These are phyloP conservation scores for Calephelis nemesis DNA, from an alignment of 1,140 invertebrate species.

Conservation along the genomic window DNA sequence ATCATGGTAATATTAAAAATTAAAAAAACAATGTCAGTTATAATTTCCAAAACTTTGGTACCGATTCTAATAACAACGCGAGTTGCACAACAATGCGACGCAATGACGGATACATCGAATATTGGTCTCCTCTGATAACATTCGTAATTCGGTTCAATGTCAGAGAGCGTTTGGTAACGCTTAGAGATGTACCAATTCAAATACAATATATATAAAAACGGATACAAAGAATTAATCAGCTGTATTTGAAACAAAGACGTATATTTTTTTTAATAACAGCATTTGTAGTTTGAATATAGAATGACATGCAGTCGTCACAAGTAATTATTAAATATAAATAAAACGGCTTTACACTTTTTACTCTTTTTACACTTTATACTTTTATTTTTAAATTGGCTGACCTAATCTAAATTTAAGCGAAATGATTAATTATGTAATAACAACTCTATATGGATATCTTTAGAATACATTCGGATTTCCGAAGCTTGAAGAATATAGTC, in stretches of 20 bases:
- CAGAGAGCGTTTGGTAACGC: conserved; percentile 63
- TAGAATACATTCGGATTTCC: too few relatives aligned
- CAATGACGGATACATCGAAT: conserved; percentile 51
- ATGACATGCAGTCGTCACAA: too few relatives aligned
- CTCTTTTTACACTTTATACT: too few relatives aligned
- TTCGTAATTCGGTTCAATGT: conserved; percentile 71
- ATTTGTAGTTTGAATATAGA: too few relatives aligned
- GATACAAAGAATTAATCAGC: conserved; percentile 2
- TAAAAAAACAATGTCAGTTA: not conserved
- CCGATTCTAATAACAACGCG: conserved; percentile 10
- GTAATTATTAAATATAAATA: too few relatives aligned
- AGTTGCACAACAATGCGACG: conserved; percentile 54
- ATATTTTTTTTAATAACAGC: not conserved
- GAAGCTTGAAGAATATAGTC: too few relatives aligned
- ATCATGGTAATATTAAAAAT: too few relatives aligned
- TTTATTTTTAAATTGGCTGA: too few relatives aligned
- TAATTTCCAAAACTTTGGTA: conserved; percentile 7
- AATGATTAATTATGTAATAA: too few relatives aligned
- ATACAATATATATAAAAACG: conserved; percentile 18
- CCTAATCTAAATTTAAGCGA: too few relatives aligned
- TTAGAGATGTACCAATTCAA: conserved; percentile 25
- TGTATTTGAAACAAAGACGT: not conserved
- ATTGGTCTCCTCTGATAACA: conserved; percentile 53
- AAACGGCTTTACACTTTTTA: too few relatives aligned
- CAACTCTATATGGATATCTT: too few relatives aligned